phyloP scores from a whole-genome alignment of 2,797 vertebrate genomes.

The Acanthornis magna region DNA sequence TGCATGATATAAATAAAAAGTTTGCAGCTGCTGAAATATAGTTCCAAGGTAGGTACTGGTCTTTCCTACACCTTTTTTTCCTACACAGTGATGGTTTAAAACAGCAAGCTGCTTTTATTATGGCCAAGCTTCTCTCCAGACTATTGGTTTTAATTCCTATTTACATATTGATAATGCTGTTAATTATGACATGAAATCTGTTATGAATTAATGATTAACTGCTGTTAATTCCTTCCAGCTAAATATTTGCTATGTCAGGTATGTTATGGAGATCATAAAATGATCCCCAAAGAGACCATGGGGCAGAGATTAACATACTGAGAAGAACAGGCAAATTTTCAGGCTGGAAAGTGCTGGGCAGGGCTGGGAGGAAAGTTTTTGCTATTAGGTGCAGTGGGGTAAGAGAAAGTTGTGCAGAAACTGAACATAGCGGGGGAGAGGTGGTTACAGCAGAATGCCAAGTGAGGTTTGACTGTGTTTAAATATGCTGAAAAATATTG shows the following conservation, averaged over 20 bases:
- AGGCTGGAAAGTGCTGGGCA: neutral
- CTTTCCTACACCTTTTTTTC: neutral
- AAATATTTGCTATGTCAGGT: slow-evolving; percentile 36
- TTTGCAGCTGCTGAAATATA: neutral
- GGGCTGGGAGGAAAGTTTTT: neutral
- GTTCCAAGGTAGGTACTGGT: neutral
- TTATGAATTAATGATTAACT: slow-evolving; percentile 54
- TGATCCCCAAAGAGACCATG: neutral
- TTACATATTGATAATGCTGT: slow-evolving; percentile 26
- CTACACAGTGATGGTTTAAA: neutral
- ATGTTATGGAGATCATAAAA: neutral
- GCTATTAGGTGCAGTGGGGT: neutral
- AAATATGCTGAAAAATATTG: neutral
- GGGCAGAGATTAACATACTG: neutral
- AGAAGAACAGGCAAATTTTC: neutral
- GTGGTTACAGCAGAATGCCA: neutral
- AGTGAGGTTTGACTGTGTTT: neutral
- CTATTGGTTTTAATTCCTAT: slow-evolving; percentile 3
- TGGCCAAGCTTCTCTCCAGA: neutral
- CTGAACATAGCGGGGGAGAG: neutral
- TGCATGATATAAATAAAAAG: neutral
- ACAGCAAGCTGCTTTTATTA: neutral
- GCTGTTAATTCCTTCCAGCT: slow-evolving; percentile 28
- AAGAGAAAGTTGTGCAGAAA: neutral
- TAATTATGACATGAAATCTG: slow-evolving; percentile 35